Base-by-base conservation (phyloP, 2,888 invertebrate genomes). In the Ochropleura leucogaster region DNA sequence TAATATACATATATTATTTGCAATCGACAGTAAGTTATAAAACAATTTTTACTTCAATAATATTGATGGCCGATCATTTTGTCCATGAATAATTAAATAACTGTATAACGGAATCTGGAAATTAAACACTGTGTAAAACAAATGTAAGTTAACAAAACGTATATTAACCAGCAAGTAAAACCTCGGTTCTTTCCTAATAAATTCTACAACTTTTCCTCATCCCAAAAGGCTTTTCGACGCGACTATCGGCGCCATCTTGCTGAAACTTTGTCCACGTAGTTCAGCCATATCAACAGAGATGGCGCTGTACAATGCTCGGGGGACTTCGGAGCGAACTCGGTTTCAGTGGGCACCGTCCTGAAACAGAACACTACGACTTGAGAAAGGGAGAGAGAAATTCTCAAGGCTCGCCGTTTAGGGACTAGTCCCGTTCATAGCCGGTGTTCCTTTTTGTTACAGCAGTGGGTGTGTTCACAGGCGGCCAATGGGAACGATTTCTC, bases 331-430 rank as follows among this genome's bases (percentile, higher is more conserved):
- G 86, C 92, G 87, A 96, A 95, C 94, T 92, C 87, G 72, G 88
- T 92, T 96, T 95, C 93, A 90, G 91, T 90, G 87, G 86, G 92
- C 91, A 93, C 95, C 96, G 95, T 96, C 96, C 95, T 95, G 92
- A 95, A 96, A 93, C 84, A 90, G 88, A 91, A 91, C 93, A 79
- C 81, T 87, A 75, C 79, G 79, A 80, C 91, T 92, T 91, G 90
- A 95, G 96, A 96, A 95, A 96, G 96, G 94, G 96, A 96, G 92
- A 94, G 95, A 94, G 85, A 87, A 95, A 94, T 94, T 96, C 96
- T 96, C 96, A 95, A 95, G 95, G 94, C 93, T 95, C 95, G 82
- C 88, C 89, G 89, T 92, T 91, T 89, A 88, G 93, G 93, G 93
- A 94, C 90, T 84, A 74, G 87, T 84, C 88, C 68, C 75, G 84